phyloP scores from a whole-genome alignment of 2,888 invertebrate genomes.

The Digitonthophagus gazella region DNA sequence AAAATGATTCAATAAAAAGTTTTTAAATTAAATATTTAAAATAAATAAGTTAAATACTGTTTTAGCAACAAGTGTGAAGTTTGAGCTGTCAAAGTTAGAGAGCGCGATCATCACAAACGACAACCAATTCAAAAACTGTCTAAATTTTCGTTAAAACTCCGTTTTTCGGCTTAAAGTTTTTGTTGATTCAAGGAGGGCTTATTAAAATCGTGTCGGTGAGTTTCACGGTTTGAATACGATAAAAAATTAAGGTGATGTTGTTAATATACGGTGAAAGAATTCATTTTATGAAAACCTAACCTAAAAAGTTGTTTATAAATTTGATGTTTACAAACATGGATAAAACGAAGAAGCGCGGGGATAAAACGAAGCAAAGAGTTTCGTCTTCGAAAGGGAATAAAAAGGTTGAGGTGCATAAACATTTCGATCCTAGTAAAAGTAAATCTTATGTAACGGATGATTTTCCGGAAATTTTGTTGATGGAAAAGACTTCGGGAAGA shows the following conservation, averaged over 20 bases:
- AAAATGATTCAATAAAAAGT: too few relatives aligned
- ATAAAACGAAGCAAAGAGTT: slow-evolving; percentile 6
- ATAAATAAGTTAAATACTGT: too few relatives aligned
- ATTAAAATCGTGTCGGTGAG: background rate
- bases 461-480: slow-evolving; percentile 21
- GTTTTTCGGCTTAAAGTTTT: slow-evolving; percentile 24
- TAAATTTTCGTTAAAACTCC: slow-evolving; percentile 29
- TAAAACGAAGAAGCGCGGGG: slow-evolving; percentile 13
- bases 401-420: slow-evolving; percentile 26
- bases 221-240: background rate
- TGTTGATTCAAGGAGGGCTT: background rate
- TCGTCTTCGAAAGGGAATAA: slow-evolving; percentile 6
- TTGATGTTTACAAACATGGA: slow-evolving; percentile 20
- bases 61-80: background rate
- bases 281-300: slow-evolving; percentile 5
- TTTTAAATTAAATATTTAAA: too few relatives aligned
- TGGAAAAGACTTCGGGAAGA: background rate
- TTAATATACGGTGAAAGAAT: background rate
- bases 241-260: background rate
- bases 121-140: slow-evolving; percentile 24
- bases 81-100: background rate
- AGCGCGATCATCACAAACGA: slow-evolving; percentile 17
- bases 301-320: slow-evolving; percentile 16
- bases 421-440: slow-evolving; percentile 27
- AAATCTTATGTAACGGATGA: slow-evolving; percentile 1